Evolutionary conservation across 2,888 invertebrate species (phyloP).

Genomic region (Drosophila affinis): DNA sequence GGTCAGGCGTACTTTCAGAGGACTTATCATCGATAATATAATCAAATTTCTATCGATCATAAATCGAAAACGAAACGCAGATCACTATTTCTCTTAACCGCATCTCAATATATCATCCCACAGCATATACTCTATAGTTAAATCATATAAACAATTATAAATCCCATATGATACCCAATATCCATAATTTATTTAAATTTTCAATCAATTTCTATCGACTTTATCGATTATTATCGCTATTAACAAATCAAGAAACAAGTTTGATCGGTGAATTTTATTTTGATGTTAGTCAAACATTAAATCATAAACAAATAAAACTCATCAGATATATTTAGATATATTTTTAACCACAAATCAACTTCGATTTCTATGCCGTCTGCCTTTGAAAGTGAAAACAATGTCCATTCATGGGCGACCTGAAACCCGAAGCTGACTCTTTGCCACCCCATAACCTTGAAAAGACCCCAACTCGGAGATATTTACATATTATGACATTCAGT

Average conservation of each 20-base stretch:
- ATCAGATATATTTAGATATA: neutral
- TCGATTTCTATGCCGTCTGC: constrained; percentile 4
- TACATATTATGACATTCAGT: constrained; percentile 62
- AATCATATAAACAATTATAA: neutral
- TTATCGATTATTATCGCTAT: neutral
- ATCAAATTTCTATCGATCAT: too few relatives aligned
- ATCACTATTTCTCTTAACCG: neutral
- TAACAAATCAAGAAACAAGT: neutral
- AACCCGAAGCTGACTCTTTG: constrained; percentile 11
- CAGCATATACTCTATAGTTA: neutral
- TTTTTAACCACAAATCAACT: neutral
- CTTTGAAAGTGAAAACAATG: constrained; percentile 42
- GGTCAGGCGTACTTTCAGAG: too few relatives aligned
- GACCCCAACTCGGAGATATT: constrained; percentile 29
- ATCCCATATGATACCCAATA: neutral
- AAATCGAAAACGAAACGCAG: too few relatives aligned
- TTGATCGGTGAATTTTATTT: neutral
- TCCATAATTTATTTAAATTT: neutral
- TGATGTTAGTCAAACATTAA: neutral
- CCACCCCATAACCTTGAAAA: constrained; percentile 54
- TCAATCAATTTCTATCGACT: neutral
- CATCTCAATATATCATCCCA: neutral
- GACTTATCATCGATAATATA: too few relatives aligned
- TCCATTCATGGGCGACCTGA: neutral
- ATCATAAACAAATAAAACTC: neutral